Percentiles rank a stretch among this genome's conserved stretches.
These are phyloP conservation scores for Mormyrops boulengeri DNA, from an alignment of 2,797 vertebrate species.

Conservation along the genomic window DNA sequence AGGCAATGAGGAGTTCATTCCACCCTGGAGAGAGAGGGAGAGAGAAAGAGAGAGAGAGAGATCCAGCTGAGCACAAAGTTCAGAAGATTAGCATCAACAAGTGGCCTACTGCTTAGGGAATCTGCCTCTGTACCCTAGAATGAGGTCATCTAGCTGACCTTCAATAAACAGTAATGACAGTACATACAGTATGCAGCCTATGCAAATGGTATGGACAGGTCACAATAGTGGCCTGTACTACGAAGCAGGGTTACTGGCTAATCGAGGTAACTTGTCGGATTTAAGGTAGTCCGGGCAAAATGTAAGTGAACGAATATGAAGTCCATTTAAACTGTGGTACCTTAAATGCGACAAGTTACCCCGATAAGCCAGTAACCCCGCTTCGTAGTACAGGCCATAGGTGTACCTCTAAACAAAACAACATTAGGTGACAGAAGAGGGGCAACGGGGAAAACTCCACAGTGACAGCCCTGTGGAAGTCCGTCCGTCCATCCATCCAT, in stretches of 20 bases:
- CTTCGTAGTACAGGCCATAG: too few relatives aligned
- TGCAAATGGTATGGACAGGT: neutral
- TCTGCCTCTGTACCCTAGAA: neutral
- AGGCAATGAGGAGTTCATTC: slow-evolving; percentile 49
- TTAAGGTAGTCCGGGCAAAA: too few relatives aligned
- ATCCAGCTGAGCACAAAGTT: neutral
- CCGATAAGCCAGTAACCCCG: too few relatives aligned
- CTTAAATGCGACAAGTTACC: too few relatives aligned
- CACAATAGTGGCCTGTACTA: neutral
- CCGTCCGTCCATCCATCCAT: neutral
- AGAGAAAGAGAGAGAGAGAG: neutral
- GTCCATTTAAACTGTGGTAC: too few relatives aligned
- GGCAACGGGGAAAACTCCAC: neutral
- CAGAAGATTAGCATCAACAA: neutral
- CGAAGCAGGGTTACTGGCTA: too few relatives aligned
- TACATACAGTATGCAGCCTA: neutral
- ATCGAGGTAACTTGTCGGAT: too few relatives aligned
- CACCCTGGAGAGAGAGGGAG: slow-evolving; percentile 32
- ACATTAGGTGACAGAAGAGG: neutral
- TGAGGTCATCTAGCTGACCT: neutral
- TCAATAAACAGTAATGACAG: neutral
- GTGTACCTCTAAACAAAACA: neutral
- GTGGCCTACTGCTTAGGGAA: neutral
- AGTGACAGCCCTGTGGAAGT: neutral
- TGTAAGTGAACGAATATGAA: too few relatives aligned